A percentile compares a stretch with the other conserved stretches of the same genome.
phyloP scores from a whole-genome alignment of 2,113 vertebrate species.

The Scomber colias region DNA sequence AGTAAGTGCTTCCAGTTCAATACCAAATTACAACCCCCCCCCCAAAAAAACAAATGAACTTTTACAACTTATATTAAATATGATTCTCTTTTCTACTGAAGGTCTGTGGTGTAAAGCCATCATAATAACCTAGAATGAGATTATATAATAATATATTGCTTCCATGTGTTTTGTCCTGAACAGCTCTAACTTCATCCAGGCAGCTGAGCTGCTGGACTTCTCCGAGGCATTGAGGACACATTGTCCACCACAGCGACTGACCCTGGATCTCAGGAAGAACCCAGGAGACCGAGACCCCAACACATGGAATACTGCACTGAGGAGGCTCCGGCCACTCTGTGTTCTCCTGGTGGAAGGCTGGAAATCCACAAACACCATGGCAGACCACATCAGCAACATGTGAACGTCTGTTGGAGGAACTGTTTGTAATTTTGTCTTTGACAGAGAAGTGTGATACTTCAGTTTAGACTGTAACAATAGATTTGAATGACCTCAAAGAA shows the following conservation, averaged over 20 bases:
- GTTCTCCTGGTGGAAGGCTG: slow-evolving; percentile 85
- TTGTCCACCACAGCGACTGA: slow-evolving; percentile 78
- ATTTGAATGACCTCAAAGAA: background rate
- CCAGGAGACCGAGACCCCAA: slow-evolving; percentile 90
- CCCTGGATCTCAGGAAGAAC: slow-evolving; percentile 90
- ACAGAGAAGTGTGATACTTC: background rate
- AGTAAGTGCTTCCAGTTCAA: no score
- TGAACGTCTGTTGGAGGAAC: slow-evolving; percentile 67
- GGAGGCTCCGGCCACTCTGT: slow-evolving; percentile 83
- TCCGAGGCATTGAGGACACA: slow-evolving; percentile 79
- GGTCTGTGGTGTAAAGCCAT: background rate
- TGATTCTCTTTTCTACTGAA: background rate
- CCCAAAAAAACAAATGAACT: no score
- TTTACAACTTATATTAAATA: no score
- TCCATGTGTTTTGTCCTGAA: background rate
- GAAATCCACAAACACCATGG: slow-evolving; percentile 90
- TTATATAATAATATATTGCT: background rate
- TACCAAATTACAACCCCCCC: no score
- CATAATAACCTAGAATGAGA: no score
- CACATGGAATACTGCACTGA: slow-evolving; percentile 85
- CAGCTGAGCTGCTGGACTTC: slow-evolving; percentile 91
- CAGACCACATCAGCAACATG: slow-evolving; percentile 93
- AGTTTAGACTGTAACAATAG: background rate
- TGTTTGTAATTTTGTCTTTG: background rate
- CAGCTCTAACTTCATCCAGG: slow-evolving; percentile 94